Base-by-base conservation (phyloP, 2,113 vertebrate species). In the Epinephelus fuscoguttatus region DNA sequence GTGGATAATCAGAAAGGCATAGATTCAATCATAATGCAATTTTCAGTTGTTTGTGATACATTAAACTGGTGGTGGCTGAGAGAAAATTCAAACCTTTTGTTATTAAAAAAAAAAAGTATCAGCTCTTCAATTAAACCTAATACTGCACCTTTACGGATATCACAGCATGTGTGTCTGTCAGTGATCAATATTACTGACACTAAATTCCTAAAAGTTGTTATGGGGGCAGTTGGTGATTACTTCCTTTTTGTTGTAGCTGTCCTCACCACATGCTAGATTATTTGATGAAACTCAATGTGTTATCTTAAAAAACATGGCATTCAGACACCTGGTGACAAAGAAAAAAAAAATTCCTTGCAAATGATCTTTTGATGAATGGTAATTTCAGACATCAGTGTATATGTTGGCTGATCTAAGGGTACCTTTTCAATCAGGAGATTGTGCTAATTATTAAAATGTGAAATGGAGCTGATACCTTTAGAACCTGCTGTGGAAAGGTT, bases 351-450 rank as follows among this genome's bases (percentile, higher is more conserved):
- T 52, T 60, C 53, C 45, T 68, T 75, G 45, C 52, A 78, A 75
- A 76, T 74, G 9, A 74, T 60, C 12, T 64, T 80, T 47, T 88
- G 57, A 84, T 75, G 47, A 82, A 40, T 37, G 60, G 4, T 64
- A 52, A 85, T 82, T 68, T 80, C 23, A 68, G 49, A 68, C 19
- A 18, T 85, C 4, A 59, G 18, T 30, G 47, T 60, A 25, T 59
- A 62, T 72, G 18, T 40, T 27, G 23, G 42, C 25, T 60, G 61
- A 52, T 60, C 18, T 68, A 33, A 49, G 40, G 37, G 30, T 21
- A 66, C 49, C 37, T 53, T 70, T 61, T 56, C 25, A 84, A 86
- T 84, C 84, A 81, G 63, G 45, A 75, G 10, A 52, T 49, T 67
- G 50, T 14, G 50, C 8, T 75, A 33, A 72, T 68, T 40, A 84